Conservation (phyloP, 1,140 invertebrate species). For the Monochamus saltuarius region DNA sequence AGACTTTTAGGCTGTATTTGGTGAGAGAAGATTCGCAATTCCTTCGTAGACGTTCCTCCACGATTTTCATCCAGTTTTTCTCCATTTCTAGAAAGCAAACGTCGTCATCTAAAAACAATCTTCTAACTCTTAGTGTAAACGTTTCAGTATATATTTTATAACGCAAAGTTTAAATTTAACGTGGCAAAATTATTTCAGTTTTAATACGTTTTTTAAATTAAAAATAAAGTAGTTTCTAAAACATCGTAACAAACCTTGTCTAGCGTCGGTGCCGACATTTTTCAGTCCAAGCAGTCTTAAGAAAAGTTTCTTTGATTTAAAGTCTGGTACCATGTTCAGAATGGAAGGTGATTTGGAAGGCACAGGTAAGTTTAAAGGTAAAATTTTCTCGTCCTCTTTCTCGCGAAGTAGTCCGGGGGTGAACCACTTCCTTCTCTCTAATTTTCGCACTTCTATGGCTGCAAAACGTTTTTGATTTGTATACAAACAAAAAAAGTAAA, state of each 20-base stretch:
- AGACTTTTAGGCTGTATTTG: conserved; percentile 37
- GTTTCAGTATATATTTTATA: no score
- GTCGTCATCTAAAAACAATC: no score
- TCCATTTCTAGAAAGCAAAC: conserved; percentile 40
- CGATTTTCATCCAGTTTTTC: conserved; percentile 44
- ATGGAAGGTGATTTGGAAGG: conserved; percentile 41
- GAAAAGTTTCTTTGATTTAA: conserved; percentile 41
- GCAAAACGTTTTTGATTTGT: background rate
- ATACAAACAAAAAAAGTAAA: no score
- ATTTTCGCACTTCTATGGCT: conserved; percentile 44
- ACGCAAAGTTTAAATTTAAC: no score
- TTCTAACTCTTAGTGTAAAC: no score
- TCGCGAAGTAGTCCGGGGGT: conserved; percentile 12
- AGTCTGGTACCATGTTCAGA: conserved; percentile 39
- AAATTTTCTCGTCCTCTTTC: conserved; percentile 28
- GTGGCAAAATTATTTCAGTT: no score
- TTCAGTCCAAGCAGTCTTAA: conserved; percentile 39
- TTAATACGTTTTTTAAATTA: background rate
- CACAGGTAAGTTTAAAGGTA: conserved; percentile 43
- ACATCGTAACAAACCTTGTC: conserved; percentile 36
- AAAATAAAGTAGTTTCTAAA: background rate
- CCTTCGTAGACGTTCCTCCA: conserved; percentile 41
- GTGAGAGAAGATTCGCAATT: conserved; percentile 40
- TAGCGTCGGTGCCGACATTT: conserved; percentile 27
- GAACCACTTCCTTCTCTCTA: conserved; percentile 44